Base-by-base conservation (phyloP, 2,113 vertebrate genomes). In the Gobio gobio region DNA sequence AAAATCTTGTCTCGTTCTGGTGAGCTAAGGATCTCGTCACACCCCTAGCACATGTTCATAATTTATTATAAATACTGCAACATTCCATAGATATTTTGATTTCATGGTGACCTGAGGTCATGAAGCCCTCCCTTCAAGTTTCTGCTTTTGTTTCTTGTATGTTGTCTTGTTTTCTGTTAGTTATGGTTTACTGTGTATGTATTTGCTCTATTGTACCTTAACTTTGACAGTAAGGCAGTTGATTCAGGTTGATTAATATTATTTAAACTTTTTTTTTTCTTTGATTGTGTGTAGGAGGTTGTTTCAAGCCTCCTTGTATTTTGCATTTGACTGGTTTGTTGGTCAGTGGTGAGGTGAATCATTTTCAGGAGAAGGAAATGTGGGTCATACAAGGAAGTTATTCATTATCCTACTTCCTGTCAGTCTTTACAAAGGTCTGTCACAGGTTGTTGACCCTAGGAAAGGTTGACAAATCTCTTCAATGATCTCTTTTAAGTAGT, bases 341-440 rank as follows among this genome's bases (percentile, higher is more conserved):
- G 43, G 5, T 47, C 10, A 54, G 72, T 54, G 47, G 3, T 7
- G n/a, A 76, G 43, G 58, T 64, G 26, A 84, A 54, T 49, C 10
- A 54, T 51, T 77, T 77, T 75, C 14, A 49, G 58, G 10, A 51
- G 45, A 64, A 47, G 59, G 59, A 75, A 77, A 8, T 75, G 5
- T 49, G 18, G 58, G 5, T 82, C 12, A 2, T 36, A 56, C 16
- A 56, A 86, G 85, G 56, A 86, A 64, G 58, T 64, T 66, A 63
- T 64, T 75, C 5, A 63, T 58, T 82, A 24, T 86, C 54, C 66
- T 47, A 43, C 58, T 54, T 63, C 84, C 54, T 85, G 18, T 40
- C 64, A 40, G 56, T 75, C 36, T 85, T 85, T 85, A 66, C 45
- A 68, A 56, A 56, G 75, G 10, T 51, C 77, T 70, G n/a, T 33